Evolutionary conservation across 1,140 invertebrate species (phyloP).

Genomic region (Camponotus floridanus): DNA sequence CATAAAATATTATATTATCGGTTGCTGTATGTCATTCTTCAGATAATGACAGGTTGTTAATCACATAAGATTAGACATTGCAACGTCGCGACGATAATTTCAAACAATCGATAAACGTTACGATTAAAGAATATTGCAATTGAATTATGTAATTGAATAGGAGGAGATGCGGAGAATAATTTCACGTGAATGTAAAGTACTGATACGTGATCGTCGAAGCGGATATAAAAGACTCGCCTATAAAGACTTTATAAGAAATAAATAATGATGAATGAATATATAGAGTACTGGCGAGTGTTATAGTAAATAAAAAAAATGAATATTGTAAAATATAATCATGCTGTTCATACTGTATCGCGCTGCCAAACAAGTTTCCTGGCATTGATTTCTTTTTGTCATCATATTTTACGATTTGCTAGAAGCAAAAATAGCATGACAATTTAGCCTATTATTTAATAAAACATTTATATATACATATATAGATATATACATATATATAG

Average conservation of each 20-base stretch:
- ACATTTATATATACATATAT: slow-evolving; percentile 18
- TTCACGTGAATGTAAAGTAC: slow-evolving; percentile 42
- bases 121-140: slow-evolving; percentile 37
- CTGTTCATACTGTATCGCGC: slow-evolving; percentile 29
- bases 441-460: slow-evolving; percentile 54
- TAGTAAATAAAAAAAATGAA: slow-evolving; percentile 31
- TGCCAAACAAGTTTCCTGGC: slow-evolving; percentile 30
- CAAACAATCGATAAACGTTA: slow-evolving; percentile 37
- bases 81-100: neutral
- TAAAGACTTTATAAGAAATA: slow-evolving; percentile 47
- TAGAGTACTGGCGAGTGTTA: slow-evolving; percentile 28
- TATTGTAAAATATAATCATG: slow-evolving; percentile 56
- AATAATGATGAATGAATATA: slow-evolving; percentile 18
- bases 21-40: slow-evolving; percentile 5
- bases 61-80: slow-evolving; percentile 33
- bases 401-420: slow-evolving; percentile 5
- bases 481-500: neutral
- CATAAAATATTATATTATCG: slow-evolving; percentile 29
- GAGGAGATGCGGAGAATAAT: neutral
- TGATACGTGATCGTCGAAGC: neutral
- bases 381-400: slow-evolving; percentile 11
- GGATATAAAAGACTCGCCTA: slow-evolving; percentile 4
- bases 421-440: slow-evolving; percentile 4
- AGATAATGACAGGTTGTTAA: slow-evolving; percentile 44
- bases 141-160: slow-evolving; percentile 39